Percentiles rank a stretch among this genome's conserved stretches.
Conservation (phyloP, 2,113 vertebrate species). For the Siphamia tubifer region DNA sequence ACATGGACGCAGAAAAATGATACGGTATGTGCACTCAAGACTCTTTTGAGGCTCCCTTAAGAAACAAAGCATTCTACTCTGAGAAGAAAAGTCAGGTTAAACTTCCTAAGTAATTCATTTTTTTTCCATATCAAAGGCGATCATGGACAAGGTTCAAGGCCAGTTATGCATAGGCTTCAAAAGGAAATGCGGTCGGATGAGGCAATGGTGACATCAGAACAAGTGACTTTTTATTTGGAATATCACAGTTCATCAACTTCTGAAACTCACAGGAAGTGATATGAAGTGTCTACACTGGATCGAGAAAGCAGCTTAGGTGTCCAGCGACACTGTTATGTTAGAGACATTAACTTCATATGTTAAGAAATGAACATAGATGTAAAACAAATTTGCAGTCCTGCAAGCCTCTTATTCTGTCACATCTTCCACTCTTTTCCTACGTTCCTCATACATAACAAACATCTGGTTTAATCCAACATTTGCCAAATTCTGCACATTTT, state of each 20-base stretch:
- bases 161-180: conserved; percentile 47
- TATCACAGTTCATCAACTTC: conserved; percentile 61
- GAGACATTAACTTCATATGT: conserved; percentile 16
- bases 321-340: conserved; percentile 1
- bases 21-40: too few species aligned
- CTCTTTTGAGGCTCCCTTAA: not conserved
- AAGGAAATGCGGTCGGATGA: conserved; percentile 59
- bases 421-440: conserved; percentile 1
- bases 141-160: conserved; percentile 51
- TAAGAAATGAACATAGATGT: not conserved
- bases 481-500: conserved; percentile 3
- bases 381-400: conserved; percentile 11
- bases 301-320: not conserved
- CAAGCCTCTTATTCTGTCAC: not conserved
- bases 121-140: conserved; percentile 53
- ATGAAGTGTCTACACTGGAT: not conserved
- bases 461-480: not conserved
- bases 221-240: conserved; percentile 61
- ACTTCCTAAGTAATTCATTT: conserved; percentile 34
- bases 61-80: conserved; percentile 7
- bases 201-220: conserved; percentile 69
- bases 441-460: not conserved
- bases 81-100: conserved; percentile 15
- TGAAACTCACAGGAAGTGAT: conserved; percentile 19
- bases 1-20: not conserved